Evolutionary conservation across 2,888 invertebrate genomes (phyloP), one percentile per base, ranked within the genome.

Genomic region (Hypsopygia costalis): DNA sequence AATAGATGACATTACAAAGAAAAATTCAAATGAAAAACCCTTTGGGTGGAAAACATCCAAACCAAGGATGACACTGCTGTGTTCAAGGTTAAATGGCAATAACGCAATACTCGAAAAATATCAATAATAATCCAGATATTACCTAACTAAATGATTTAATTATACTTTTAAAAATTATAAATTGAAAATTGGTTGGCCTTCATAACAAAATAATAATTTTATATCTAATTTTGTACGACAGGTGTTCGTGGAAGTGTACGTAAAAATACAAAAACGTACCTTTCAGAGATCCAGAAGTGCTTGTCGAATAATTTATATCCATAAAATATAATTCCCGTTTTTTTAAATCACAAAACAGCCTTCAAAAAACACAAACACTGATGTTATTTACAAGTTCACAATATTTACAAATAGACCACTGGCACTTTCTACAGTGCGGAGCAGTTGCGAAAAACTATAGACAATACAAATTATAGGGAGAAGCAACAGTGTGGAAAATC

Each of bases 321-420:
- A 77, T 76, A 69, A 65, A 81, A 71, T 73, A 80, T 72, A 58
- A 55, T 49, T 65, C 67, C 69, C 50, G 47, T 47, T 43, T 49
- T 46, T 51, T 46, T 49, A 55, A 60, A 49, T 27, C 51, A 60
- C 51, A 52, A 51, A 49, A 44, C 34, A 40, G 44, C 42, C 30
- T 30, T 27, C 37, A 49, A 54, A 51, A 63, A 55, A 47, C 55
- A 52, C 47, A 55, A 62, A 60, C 63, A 55, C 54, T 47, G 50
- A 39, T 41, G 56, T 53, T 77, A 80, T 81, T 78, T 74, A 75
- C 71, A 70, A 64, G 59, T 69, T 58, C 62, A 55, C 72, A 80
- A 71, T 85, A 85, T 86, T 83, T 83, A 85, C 81, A 81, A 81
- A 81, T 79, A 81, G 63, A 75, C 62, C 70, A 76, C 77, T 74